Evolutionary conservation across 2,888 invertebrate species (phyloP), one percentile per base, ranked within the genome.

Genomic region (Drosophila acutilabella): DNA sequence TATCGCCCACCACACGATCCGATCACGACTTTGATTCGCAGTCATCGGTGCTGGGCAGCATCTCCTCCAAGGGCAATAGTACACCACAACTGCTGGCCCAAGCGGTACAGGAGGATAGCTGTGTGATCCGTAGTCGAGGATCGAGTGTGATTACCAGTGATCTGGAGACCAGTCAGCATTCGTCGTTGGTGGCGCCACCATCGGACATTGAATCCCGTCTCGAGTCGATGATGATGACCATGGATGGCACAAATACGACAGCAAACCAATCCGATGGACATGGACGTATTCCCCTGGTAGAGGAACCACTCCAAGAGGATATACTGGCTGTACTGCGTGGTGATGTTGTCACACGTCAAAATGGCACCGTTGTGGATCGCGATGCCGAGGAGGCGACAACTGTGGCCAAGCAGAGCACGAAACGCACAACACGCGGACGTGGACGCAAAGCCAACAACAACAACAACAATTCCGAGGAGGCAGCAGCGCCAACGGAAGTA

Each of bases 1-100:
- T 91, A 47, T 92, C 92, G 40, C 92, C 92, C 0, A 93, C 94
- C 51, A 94, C 94, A 44, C 93, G 94, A 18, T 91, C 92, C 2
- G 92, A 92, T 40, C 90, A 90, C 59, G 92, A 92, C 65, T 92
- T 92, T 26, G 92, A 92, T 64, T 92, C 92, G 1, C 90, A 92
- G 58, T 92, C 92, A 0, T 93, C 93, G 41, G 91, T 93, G 58
- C 75, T 93, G 53, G 92, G 92, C 53, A 92, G 92, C 81, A 90
- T 92, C 61, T 92, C 92, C 1, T 92, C 92, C 11, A 92, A 92
- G 71, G 92, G 91, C 6, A 89, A 91, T 64, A 92, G 92, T 58
- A 92, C 91, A n/a, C 91, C 91, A 4, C 85, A 90, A 45, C 81
- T 85, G 11, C 71, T 90, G 40, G 85, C 89, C 1, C 91, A 91